Evolutionary conservation across 1,140 invertebrate species (phyloP).

Genomic region (Philopotamus ludificatus): DNA sequence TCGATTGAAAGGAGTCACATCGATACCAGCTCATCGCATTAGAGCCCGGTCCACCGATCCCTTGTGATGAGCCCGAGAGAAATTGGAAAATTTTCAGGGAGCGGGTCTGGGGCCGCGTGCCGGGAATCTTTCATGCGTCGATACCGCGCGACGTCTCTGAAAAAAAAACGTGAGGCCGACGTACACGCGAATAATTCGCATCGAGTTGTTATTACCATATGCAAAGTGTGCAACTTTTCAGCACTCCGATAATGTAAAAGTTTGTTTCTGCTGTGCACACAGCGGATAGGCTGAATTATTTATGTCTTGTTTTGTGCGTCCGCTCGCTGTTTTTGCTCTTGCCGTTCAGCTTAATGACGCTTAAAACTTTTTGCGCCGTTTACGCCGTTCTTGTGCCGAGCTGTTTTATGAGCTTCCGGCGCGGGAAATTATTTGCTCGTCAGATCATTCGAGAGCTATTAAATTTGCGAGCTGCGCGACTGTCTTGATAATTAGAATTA

Average conservation of each 20-base stretch:
- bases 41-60: too few species aligned
- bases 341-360: slow-evolving; percentile 13
- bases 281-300: slow-evolving; percentile 18
- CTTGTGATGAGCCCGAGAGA: neutral
- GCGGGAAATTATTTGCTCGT: too few species aligned
- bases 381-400: too few species aligned
- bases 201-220: slow-evolving; percentile 17
- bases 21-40: too few species aligned
- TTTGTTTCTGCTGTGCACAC: neutral
- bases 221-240: slow-evolving; percentile 16
- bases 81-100: neutral
- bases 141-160: neutral
- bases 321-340: slow-evolving; percentile 1
- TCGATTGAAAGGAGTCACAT: too few species aligned
- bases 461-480: too few species aligned
- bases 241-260: slow-evolving; percentile 21
- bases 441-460: too few species aligned
- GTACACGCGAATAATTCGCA: slow-evolving; percentile 8
- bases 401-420: too few species aligned
- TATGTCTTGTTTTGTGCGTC: slow-evolving; percentile 1
- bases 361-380: slow-evolving; percentile 10
- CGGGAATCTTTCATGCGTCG: neutral
- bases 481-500: too few species aligned
- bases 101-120: neutral
- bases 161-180: neutral